Evolutionary conservation across 2,888 invertebrate species (phyloP).

Genomic region (Standfussiana lucernea): DNA sequence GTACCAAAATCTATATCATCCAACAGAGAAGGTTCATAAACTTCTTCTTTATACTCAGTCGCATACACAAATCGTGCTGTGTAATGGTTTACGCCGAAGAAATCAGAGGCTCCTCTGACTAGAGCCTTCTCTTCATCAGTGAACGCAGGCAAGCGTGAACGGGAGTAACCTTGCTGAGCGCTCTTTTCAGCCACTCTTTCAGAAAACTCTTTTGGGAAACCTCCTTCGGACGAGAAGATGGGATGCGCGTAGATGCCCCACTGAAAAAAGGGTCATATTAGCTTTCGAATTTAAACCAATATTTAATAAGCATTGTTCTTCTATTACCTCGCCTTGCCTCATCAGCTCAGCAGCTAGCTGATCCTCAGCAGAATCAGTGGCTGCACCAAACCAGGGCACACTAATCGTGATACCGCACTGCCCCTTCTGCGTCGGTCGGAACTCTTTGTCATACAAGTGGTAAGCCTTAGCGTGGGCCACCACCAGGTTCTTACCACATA

Average conservation of each 20-base stretch:
- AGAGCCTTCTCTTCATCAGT: slow-evolving; percentile 78
- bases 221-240: slow-evolving; percentile 86
- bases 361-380: slow-evolving; percentile 77
- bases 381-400: slow-evolving; percentile 73
- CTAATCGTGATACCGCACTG: slow-evolving; percentile 73
- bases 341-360: slow-evolving; percentile 76
- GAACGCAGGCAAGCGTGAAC: slow-evolving; percentile 84
- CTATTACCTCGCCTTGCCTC: slow-evolving; percentile 63
- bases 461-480: slow-evolving; percentile 89
- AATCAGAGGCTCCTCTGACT: slow-evolving; percentile 78
- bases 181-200: slow-evolving; percentile 83
- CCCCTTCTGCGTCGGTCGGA: slow-evolving; percentile 71
- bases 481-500: slow-evolving; percentile 86
- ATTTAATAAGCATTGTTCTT: neutral
- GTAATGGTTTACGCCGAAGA: slow-evolving; percentile 92
- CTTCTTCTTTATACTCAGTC: slow-evolving; percentile 60
- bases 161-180: slow-evolving; percentile 78
- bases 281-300: neutral
- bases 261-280: slow-evolving; percentile 68
- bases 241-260: slow-evolving; percentile 87
- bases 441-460: slow-evolving; percentile 79
- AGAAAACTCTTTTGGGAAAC: slow-evolving; percentile 88
- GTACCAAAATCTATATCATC: slow-evolving; percentile 73
- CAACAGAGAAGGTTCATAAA: slow-evolving; percentile 69
- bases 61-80: slow-evolving; percentile 81